Evolutionary conservation across 2,113 vertebrate genomes (phyloP).

Genomic region (Notothenia rossii): DNA sequence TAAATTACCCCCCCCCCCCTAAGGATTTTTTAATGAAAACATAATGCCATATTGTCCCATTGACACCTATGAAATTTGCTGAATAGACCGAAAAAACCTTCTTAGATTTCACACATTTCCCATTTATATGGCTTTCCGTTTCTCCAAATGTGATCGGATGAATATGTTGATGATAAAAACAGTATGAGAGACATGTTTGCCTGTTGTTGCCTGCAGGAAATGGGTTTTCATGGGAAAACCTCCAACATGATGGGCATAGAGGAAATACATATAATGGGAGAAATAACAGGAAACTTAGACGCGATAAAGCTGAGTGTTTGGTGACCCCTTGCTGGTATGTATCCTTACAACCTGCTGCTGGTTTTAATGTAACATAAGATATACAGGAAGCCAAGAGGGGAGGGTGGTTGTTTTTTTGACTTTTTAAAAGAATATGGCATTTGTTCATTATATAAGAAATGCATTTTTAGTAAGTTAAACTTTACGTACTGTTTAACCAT

Average conservation of each 20-base stretch:
- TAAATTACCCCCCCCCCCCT: not conserved
- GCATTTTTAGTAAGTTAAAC: not conserved
- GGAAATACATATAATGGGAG: constrained; percentile 56
- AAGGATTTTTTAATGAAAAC: not conserved
- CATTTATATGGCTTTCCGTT: no score
- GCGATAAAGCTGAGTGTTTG: constrained; percentile 57
- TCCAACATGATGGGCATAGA: constrained; percentile 56
- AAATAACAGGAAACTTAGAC: constrained; percentile 72
- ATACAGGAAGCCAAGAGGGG: not conserved
- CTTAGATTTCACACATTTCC: not conserved
- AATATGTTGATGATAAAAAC: no score
- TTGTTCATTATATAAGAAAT: no score
- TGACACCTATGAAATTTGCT: not conserved
- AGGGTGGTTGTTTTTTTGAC: not conserved
- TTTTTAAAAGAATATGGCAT: no score
- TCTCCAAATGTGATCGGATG: not conserved
- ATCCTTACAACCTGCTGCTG: constrained; percentile 16
- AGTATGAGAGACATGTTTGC: not conserved
- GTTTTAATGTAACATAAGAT: not conserved
- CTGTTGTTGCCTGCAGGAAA: constrained; percentile 63
- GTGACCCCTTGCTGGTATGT: constrained; percentile 20
- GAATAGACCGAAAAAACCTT: not conserved
- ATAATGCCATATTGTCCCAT: not conserved
- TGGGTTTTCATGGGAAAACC: constrained; percentile 44
- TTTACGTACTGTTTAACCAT: not conserved